A percentile compares a stretch with the other conserved stretches of the same genome.
phyloP scores from a whole-genome alignment of 2,113 vertebrate species.

The Boleophthalmus pectinirostris region DNA sequence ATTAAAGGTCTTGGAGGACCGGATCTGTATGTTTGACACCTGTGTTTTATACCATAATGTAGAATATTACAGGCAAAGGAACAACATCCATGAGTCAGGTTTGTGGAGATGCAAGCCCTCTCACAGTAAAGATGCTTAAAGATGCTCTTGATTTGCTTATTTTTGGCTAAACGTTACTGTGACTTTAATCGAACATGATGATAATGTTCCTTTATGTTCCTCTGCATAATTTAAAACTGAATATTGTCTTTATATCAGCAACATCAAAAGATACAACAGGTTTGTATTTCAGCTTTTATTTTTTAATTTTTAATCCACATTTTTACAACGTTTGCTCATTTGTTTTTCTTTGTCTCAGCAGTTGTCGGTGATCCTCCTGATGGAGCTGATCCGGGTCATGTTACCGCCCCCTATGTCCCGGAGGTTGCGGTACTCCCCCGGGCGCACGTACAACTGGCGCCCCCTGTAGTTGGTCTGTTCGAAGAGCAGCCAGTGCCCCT shows the following conservation, averaged over 20 bases:
- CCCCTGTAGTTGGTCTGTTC: constrained; percentile 72
- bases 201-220: too few relatives aligned
- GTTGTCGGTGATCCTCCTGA: constrained; percentile 73
- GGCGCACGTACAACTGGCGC: constrained; percentile 68
- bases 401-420: constrained; percentile 44
- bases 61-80: too few relatives aligned
- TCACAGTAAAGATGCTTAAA: too few relatives aligned
- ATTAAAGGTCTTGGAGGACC: too few relatives aligned
- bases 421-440: constrained; percentile 70
- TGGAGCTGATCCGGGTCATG: constrained; percentile 62
- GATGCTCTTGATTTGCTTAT: too few relatives aligned
- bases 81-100: too few relatives aligned
- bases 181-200: too few relatives aligned
- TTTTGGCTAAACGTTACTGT: too few relatives aligned
- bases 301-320: neutral
- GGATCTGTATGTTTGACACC: too few relatives aligned
- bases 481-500: constrained; percentile 72
- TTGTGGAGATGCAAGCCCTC: too few relatives aligned
- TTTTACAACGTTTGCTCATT: neutral
- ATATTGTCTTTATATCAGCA: neutral
- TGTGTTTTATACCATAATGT: too few relatives aligned
- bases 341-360: constrained; percentile 48
- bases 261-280: neutral
- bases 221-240: too few relatives aligned
- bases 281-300: neutral